phyloP scores from a whole-genome alignment of 2,797 vertebrate species.

The Tympanoctomys barrerae region DNA sequence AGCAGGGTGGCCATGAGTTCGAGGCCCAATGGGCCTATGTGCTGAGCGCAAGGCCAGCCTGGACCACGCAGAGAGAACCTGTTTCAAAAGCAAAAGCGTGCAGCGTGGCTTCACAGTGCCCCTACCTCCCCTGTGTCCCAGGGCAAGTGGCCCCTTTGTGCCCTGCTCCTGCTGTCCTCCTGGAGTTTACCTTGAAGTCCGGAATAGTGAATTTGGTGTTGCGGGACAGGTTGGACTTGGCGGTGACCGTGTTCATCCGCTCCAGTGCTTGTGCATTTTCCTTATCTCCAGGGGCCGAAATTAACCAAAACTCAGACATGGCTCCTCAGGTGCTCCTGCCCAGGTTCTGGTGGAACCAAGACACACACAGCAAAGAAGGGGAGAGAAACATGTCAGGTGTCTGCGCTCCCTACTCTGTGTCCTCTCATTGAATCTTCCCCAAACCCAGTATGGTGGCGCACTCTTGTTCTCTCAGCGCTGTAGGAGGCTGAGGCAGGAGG shows the following conservation, averaged over 20 bases:
- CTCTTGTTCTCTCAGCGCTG: background rate
- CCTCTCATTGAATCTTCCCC: constrained; percentile 33
- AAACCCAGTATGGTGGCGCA: background rate
- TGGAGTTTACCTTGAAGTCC: constrained; percentile 93
- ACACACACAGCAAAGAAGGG: constrained; percentile 60
- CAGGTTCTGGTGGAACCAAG: constrained; percentile 74
- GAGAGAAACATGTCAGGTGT: constrained; percentile 47
- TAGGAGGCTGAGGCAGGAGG: background rate
- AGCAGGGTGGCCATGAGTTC: background rate
- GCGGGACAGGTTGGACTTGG: constrained; percentile 92
- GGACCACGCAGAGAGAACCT: background rate
- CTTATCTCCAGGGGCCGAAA: constrained; percentile 96
- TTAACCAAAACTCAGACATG: constrained; percentile 96
- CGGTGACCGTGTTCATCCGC: constrained; percentile 92
- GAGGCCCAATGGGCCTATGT: background rate
- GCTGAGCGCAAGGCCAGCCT: background rate
- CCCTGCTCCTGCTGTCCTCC: background rate
- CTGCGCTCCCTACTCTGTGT: background rate
- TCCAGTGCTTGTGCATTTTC: constrained; percentile 93
- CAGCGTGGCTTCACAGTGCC: background rate
- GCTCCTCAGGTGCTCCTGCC: constrained; percentile 64
- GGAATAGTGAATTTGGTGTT: constrained; percentile 95
- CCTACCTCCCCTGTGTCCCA: background rate
- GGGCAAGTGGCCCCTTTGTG: background rate
- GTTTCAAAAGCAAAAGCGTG: background rate